Conservation (phyloP, 2,888 invertebrate genomes). For the Ophioninae sp. region DNA sequence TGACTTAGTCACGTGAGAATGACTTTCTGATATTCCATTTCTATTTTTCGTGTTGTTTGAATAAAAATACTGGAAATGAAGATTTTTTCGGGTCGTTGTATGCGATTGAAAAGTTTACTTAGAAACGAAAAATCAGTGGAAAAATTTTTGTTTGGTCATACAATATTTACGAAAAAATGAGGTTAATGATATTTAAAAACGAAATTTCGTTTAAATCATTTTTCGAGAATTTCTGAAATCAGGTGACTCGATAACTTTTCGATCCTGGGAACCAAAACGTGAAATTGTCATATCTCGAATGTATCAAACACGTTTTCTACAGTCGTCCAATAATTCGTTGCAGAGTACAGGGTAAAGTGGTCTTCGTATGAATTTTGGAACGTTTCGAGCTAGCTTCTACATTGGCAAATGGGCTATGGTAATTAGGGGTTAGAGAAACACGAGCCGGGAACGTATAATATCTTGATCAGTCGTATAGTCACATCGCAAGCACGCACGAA, state of each 20-base stretch:
- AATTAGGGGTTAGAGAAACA: constrained; percentile 30
- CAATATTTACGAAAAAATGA: not conserved
- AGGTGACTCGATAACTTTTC: constrained; percentile 1
- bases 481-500: constrained; percentile 44
- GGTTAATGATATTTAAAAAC: not conserved
- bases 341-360: not conserved
- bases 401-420: constrained; percentile 7
- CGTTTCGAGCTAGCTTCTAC: constrained; percentile 7
- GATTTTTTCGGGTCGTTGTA: not conserved
- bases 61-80: too few species aligned
- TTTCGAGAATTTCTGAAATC: not conserved
- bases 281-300: constrained; percentile 13
- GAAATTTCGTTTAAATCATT: not conserved
- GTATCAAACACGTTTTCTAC: not conserved
- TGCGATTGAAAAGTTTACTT: not conserved
- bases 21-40: too few species aligned
- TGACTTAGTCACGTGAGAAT: not conserved
- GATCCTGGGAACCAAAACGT: not conserved
- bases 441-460: constrained; percentile 10
- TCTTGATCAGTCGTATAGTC: constrained; percentile 44
- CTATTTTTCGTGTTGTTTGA: not conserved
- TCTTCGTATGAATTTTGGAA: constrained; percentile 25
- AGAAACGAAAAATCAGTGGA: not conserved
- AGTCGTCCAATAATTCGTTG: constrained; percentile 6
- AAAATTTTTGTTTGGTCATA: not conserved